Conservation (phyloP, 2,113 vertebrate genomes). For the Channa maculata region DNA sequence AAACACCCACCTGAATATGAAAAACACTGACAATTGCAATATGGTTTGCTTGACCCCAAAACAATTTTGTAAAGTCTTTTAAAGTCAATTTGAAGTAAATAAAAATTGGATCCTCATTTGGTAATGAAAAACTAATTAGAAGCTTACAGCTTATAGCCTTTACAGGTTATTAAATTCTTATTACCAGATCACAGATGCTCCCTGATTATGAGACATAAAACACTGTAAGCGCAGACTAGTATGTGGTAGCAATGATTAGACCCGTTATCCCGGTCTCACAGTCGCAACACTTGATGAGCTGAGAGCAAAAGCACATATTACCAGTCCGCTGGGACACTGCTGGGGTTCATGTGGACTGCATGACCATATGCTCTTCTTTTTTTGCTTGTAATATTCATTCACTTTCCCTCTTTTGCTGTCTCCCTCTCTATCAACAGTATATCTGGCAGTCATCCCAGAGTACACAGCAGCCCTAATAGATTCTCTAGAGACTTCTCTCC, state of each 20-base stretch:
- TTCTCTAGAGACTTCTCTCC: conserved; percentile 42
- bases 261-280: background rate
- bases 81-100: background rate
- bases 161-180: conserved; percentile 1
- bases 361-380: conserved; percentile 31
- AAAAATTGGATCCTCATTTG: background rate
- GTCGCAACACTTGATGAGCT: conserved; percentile 7
- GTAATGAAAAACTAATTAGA: background rate
- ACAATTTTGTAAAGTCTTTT: conserved; percentile 2
- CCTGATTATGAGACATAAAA: conserved; percentile 11
- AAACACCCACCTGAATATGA: conserved; percentile 52
- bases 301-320: background rate
- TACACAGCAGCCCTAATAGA: conserved; percentile 41
- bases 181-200: conserved; percentile 15
- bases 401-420: conserved; percentile 21
- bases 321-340: conserved; percentile 15
- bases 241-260: background rate
- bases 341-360: conserved; percentile 22
- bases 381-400: conserved; percentile 42
- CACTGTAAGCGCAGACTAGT: background rate
- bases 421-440: conserved; percentile 36
- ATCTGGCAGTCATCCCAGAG: conserved; percentile 58
- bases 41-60: conserved; percentile 24
- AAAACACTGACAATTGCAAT: conserved; percentile 28
- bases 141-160: background rate